Conservation (phyloP, 2,113 vertebrate species). For the human region DNA sequence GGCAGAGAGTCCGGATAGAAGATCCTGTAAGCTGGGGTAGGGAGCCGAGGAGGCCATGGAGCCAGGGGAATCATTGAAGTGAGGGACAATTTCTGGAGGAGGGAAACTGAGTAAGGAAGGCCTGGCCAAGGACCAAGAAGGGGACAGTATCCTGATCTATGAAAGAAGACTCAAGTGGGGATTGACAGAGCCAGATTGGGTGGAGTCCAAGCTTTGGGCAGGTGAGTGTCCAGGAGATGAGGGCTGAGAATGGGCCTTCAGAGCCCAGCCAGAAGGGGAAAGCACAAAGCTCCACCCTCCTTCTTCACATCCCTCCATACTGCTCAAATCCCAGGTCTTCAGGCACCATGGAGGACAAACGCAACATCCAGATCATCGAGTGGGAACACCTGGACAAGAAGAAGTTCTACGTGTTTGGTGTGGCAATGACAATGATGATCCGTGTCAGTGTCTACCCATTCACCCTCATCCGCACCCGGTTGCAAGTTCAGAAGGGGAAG, state of each 20-base stretch:
- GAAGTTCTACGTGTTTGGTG: conserved; percentile 96
- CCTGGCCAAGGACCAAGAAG: neutral
- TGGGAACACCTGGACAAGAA: conserved; percentile 99
- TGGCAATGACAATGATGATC: conserved; percentile 97
- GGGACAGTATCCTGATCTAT: neutral
- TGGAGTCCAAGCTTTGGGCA: neutral
- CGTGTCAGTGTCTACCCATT: conserved; percentile 95
- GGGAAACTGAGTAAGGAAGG: neutral
- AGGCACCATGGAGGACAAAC: conserved; percentile 86
- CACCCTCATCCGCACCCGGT: conserved; percentile 93
- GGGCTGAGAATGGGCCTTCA: neutral
- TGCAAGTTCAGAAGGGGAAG: conserved; percentile 97
- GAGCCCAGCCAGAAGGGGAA: neutral
- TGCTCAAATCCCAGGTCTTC: neutral
- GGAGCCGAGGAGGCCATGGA: neutral
- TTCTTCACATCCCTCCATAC: neutral
- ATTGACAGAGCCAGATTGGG: neutral
- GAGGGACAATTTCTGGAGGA: neutral
- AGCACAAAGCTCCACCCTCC: neutral
- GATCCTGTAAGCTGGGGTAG: neutral
- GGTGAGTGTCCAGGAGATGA: neutral
- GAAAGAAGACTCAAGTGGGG: neutral
- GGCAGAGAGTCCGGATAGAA: neutral
- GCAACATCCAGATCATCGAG: conserved; percentile 96
- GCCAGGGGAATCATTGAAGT: neutral